Base-by-base conservation (phyloP, 2,888 invertebrate species). In the Notocelia uddmanniana region DNA sequence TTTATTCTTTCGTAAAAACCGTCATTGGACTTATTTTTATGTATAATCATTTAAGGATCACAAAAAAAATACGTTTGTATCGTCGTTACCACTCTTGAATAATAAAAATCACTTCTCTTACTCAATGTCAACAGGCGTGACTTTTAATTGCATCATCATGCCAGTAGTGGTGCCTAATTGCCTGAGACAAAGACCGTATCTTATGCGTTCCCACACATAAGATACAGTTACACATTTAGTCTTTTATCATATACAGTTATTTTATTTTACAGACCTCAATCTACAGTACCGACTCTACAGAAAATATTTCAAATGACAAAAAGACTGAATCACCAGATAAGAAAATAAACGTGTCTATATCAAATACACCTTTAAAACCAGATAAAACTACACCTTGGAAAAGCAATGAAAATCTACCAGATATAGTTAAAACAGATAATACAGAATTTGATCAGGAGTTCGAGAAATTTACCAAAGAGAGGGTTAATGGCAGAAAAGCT, bases 371-470 rank as follows among this genome's bases (percentile, higher is more conserved):
- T 0, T 67, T 92, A 73, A 89, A 90, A 81, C 89, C 92, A 1
- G 87, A 89, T 18, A 92, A 90, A 77, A 72, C 13, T 0, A 78
- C 66, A 9, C 74, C 81, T 0, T 91, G 89, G 88, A 87, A 84
- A 73, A 91, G 90, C 72, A 82, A 79, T 5, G 92, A 90, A 66
- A 85, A 85, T 9, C 63, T 91, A 0, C 34, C 60, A 15, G 75
- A 76, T 2, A 83, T 81, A 55, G 68, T 75, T 3, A 78, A 81
- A 54, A 75, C 77, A 73, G 80, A 82, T 13, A 74, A 76, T 5
- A 84, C 83, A 68, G 87, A 87, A 73, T 79, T 93, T 0, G 94
- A 94, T 76, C 82, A 94, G 79, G 94, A 95, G 84, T 85, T 94
- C 76, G 88, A 94, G 80, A 80, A 90, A 78, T 89, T 95, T 78